These are phyloP conservation scores for Phrynocephalus vlangalii DNA, from an alignment of 2,797 vertebrate genomes.

Conservation along the genomic window DNA sequence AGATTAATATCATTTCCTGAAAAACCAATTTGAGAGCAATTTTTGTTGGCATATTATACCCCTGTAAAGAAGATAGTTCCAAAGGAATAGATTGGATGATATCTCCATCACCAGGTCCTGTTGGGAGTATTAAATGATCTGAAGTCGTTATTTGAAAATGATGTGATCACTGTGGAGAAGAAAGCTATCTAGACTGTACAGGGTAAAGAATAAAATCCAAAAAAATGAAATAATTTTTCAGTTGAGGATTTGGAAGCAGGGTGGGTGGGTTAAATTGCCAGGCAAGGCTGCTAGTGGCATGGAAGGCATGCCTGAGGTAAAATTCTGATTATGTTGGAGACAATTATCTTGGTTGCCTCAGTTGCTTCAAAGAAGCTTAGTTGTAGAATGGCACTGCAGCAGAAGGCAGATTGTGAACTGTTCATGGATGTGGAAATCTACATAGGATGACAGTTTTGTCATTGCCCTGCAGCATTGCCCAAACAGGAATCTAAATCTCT, in stretches of 20 bases:
- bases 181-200: not conserved
- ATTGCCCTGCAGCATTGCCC: not conserved
- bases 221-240: not conserved
- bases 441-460: not conserved
- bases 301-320: not conserved
- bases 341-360: not conserved
- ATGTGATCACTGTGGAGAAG: not conserved
- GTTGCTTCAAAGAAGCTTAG: not conserved
- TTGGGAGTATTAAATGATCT: not conserved
- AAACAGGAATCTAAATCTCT: not conserved
- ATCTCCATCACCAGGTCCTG: not conserved
- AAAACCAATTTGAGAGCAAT: slow-evolving; percentile 13
- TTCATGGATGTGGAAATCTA: not conserved
- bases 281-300: not conserved
- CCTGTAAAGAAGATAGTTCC: not conserved
- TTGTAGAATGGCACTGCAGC: not conserved
- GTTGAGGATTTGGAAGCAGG: not conserved
- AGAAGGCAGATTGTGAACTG: not conserved
- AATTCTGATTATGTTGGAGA: not conserved
- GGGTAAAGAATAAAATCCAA: not conserved
- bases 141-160: slow-evolving; percentile 11
- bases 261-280: not conserved
- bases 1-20: slow-evolving; percentile 11
- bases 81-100: not conserved
- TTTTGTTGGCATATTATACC: not conserved